Evolutionary conservation across 2,797 vertebrate species (phyloP).

Genomic region (Tadarida brasiliensis): DNA sequence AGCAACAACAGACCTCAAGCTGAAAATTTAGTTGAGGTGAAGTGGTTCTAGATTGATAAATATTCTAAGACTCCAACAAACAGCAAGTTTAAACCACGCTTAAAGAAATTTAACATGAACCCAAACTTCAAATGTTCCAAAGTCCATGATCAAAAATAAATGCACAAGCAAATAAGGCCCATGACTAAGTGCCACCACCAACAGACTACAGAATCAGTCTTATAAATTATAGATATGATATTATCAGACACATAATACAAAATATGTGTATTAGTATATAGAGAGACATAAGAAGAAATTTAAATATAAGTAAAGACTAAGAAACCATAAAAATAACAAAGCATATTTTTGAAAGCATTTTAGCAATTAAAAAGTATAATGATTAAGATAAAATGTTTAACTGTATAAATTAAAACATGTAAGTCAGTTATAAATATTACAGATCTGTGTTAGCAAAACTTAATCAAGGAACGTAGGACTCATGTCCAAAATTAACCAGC

Average conservation of each 20-base stretch:
- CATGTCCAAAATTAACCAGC: not conserved
- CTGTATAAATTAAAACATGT: not conserved
- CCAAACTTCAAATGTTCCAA: not conserved
- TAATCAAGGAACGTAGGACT: not conserved
- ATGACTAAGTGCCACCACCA: not conserved
- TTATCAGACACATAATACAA: not conserved
- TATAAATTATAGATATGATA: not conserved
- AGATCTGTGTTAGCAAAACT: not conserved
- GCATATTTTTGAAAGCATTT: not conserved
- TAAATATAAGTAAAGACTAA: not conserved
- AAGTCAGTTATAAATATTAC: not conserved
- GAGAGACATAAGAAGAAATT: not conserved
- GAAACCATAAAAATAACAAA: not conserved
- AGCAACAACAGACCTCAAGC: not conserved
- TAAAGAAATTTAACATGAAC: not conserved
- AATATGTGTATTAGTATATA: not conserved
- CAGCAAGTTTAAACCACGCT: not conserved
- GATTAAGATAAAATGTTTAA: constrained; percentile 18
- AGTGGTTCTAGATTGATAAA: not conserved
- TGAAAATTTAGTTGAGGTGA: not conserved
- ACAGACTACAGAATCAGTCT: not conserved
- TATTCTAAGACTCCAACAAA: not conserved
- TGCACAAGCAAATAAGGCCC: not conserved
- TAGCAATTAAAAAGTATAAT: not conserved
- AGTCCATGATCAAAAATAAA: not conserved